Base-by-base conservation (phyloP, 1,140 invertebrate species). In the Bombus sibiricus region DNA sequence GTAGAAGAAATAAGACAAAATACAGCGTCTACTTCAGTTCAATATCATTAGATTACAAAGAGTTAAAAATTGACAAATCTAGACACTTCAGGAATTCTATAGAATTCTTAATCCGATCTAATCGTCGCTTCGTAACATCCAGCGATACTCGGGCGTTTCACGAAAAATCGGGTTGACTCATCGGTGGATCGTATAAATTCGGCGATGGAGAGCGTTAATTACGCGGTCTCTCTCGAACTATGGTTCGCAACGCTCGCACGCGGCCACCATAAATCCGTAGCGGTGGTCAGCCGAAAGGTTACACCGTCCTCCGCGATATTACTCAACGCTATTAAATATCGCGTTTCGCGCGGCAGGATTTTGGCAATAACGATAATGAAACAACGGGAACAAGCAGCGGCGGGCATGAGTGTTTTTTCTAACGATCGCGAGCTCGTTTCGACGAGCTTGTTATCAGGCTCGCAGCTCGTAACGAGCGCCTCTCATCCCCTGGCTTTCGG, bases 321-420 rank as follows among this genome's bases (percentile, higher is more conserved):
- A 84, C 82, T 79, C 82, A 79, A 71, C 76, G 39, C 75, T 47
- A 41, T 84, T 84, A 84, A 85, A 85, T 80, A 73, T 85, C 77
- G 68, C 76, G 82, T 71, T 71, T 59, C 39, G 66, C 32, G 47
- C 75, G 82, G 43, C 76, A 39, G 76, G 75, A 84, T 84, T 84
- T 84, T 34, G 83, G 83, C 83, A 80, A 85, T 85, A 85, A 85
- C 83, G 77, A 80, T 85, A 85, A 85, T 85, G 83, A 79, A 85
- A 85, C 83, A 85, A 80, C 57, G 28, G n/a, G 47, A 59, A 53
- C 76, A 59, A 53, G 3, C 22, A 37, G 22, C n/a, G 53, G 22
- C 37, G 37, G 53, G 53, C 34, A 34, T 9, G 22, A 66, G 12
- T 12, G 69, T 39, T 80, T 85, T 85, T 85, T 85, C 77, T 80